phyloP scores from a whole-genome alignment of 2,888 invertebrate species.

The Scaptodrosophila latifasciaeformis region DNA sequence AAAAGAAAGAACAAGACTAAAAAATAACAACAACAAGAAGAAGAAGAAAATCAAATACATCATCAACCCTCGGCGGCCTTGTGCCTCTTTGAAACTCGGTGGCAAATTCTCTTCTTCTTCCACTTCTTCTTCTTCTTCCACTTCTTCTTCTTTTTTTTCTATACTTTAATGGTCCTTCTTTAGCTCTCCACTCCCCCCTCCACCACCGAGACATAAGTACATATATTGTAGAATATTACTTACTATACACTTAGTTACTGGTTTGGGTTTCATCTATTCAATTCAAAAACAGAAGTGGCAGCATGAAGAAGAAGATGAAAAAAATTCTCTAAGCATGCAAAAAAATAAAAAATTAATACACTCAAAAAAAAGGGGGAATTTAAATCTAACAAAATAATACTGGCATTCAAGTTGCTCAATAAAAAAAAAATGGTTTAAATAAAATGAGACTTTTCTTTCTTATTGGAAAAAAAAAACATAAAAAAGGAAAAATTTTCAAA shows the following conservation, averaged over 20 bases:
- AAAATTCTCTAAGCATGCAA: constrained; percentile 62
- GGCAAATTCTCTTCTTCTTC: constrained; percentile 30
- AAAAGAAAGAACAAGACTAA: no score
- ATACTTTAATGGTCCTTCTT: constrained; percentile 35
- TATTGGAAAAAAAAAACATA: no score
- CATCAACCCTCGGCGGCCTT: constrained; percentile 67
- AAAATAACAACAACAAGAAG: no score
- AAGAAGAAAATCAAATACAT: constrained; percentile 46
- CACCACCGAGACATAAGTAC: no score
- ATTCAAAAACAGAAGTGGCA: constrained; percentile 32
- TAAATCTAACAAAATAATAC: no score
- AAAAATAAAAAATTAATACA: constrained; percentile 39
- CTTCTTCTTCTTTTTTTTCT: constrained; percentile 38
- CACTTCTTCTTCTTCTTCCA: neutral
- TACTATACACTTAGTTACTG: constrained; percentile 49
- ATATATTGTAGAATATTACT: no score
- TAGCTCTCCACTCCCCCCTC: no score
- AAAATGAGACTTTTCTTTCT: no score
- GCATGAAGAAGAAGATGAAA: constrained; percentile 5
- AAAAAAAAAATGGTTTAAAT: no score
- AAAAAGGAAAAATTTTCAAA: no score
- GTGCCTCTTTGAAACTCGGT: neutral
- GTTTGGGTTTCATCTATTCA: constrained; percentile 71
- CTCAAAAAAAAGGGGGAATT: constrained; percentile 6
- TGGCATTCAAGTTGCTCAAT: no score